Base-by-base conservation (phyloP, 1,140 invertebrate genomes). In the Aphaenogaster ashmeadi region DNA sequence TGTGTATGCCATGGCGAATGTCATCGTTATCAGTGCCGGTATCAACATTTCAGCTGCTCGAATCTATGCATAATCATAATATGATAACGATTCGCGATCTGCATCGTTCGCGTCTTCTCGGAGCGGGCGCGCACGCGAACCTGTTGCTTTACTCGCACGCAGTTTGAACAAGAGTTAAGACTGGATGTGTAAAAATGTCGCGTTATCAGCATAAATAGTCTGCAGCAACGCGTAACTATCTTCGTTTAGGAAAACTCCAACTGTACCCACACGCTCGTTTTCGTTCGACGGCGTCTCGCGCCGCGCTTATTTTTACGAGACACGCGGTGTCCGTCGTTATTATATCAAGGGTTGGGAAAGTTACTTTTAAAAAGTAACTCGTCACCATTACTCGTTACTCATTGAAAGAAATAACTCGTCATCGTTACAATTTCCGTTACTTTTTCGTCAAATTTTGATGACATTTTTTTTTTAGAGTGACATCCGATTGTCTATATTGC, bases 41-140 rank as follows among this genome's bases (percentile, higher is more conserved):
- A 21, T 74, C 50, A 74, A 56, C 50, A 74, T 74, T 74, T 56
- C 71, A 56, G 36, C 9, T n/a, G 36, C 13, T n/a, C 13, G n/a
- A 38, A 75, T 74, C 27, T 54, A n/a, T 41, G 1, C 8, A 27
- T 38, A 74, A 74, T 56, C 36, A 74, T 74, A 74, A 74, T 74
- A 74, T 7, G 52, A 74, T 54, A 74, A 74, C 33, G 27, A 74
- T 56, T 21, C 18, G 9, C 36, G 13, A 75, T 50, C 41, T 50
- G 66, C 41, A 69, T 50, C 21, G 21, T 69, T 50, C 13, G 41
- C 44, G 33, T 69, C 13, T 50, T 69, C 36, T 38, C 36, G 18
- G 21, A 60, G 54, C 56, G 9, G 11, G 11, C 21, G 56, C 21
- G 36, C 38, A 3, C 56, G 56, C 21, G 21, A 27, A 27, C 3